These are phyloP conservation scores for Lacerta viridis DNA, from an alignment of 2,797 vertebrate genomes.

Conservation along the genomic window DNA sequence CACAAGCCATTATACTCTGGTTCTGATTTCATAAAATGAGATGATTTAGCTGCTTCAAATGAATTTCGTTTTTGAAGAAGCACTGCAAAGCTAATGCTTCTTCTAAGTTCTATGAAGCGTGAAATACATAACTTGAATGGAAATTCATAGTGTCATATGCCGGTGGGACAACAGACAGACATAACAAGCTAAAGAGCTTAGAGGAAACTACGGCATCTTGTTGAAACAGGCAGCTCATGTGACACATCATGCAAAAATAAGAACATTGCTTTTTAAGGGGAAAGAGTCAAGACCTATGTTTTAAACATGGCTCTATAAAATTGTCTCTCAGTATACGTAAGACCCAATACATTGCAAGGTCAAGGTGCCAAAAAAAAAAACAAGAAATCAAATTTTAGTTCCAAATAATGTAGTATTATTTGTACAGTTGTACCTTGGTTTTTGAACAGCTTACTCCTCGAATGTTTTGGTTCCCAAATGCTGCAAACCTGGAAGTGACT, in stretches of 20 bases:
- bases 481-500: too few species aligned
- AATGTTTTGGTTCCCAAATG: too few species aligned
- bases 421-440: too few species aligned
- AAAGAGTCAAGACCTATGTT: not conserved
- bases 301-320: not conserved
- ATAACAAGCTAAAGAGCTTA: not conserved
- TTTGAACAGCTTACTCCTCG: too few species aligned
- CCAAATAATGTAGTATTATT: too few species aligned
- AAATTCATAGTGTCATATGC: not conserved
- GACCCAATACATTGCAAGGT: too few species aligned
- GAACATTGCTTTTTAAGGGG: not conserved
- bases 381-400: too few species aligned
- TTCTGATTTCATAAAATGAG: constrained; percentile 1
- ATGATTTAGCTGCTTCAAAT: not conserved
- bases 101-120: constrained; percentile 4
- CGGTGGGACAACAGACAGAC: not conserved
- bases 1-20: not conserved
- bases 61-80: not conserved
- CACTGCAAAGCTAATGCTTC: not conserved
- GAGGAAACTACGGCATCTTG: not conserved
- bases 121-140: constrained; percentile 3
- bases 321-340: not conserved
- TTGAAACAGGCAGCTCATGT: not conserved
- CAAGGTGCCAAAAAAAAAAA: too few species aligned
- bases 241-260: not conserved